These are phyloP conservation scores for Apistogramma diplotaenia DNA, from an alignment of 2,113 vertebrate species.

Conservation along the genomic window DNA sequence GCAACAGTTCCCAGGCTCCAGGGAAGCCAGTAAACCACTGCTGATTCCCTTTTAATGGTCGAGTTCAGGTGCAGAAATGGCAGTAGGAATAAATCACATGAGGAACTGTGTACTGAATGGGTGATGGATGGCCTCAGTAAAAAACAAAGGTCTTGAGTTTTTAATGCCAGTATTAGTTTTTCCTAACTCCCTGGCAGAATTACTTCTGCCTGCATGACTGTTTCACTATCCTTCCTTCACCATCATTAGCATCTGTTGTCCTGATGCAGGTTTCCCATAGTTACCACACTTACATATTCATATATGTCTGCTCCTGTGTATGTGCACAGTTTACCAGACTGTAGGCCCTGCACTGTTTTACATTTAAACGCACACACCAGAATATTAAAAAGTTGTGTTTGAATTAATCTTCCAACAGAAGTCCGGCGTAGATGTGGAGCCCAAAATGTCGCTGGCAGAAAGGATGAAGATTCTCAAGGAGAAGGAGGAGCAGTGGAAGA, in stretches of 20 bases:
- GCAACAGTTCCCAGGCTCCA: conserved; percentile 11
- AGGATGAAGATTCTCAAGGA: conserved; percentile 79
- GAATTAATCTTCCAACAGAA: conserved; percentile 60
- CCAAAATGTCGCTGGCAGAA: conserved; percentile 72
- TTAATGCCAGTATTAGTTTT: not conserved
- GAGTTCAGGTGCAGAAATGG: conserved; percentile 47
- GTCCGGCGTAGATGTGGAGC: conserved; percentile 53
- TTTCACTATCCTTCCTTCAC: not conserved
- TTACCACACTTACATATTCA: not conserved
- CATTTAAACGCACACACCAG: not conserved
- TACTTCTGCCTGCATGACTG: not conserved
- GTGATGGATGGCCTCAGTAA: conserved; percentile 8
- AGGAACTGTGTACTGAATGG: not conserved
- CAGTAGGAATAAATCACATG: conserved; percentile 46
- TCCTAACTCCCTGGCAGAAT: not conserved
- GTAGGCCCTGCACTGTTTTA: not conserved
- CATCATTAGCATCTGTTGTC: not conserved
- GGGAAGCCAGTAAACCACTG: conserved; percentile 12
- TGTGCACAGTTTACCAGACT: not conserved
- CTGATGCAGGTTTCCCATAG: not conserved
- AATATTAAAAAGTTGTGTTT: not conserved
- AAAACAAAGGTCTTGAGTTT: conserved; percentile 5
- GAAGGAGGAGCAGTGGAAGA: conserved; percentile 80
- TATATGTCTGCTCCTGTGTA: not conserved
- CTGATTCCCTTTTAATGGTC: conserved; percentile 54